Conservation (phyloP, 2,797 vertebrate species). For the Brachyalestes nurse region DNA sequence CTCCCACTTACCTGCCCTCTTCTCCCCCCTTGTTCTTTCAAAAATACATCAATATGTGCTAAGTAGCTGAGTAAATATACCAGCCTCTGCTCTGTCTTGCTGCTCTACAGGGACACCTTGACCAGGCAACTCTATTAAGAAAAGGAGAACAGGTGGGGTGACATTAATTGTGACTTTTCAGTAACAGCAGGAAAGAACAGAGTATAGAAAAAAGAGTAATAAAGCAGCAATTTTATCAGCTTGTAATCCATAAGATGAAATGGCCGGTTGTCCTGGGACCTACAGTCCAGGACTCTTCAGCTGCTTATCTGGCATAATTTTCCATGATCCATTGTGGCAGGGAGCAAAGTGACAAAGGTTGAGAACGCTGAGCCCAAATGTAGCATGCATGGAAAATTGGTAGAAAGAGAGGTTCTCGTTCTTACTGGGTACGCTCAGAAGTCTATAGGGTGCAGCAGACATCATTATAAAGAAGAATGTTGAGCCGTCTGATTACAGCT, state of each 20-base stretch:
- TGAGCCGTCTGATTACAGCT: conserved; percentile 4
- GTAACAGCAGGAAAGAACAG: background rate
- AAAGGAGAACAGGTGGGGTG: background rate
- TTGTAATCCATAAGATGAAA: background rate
- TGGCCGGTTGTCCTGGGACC: too few relatives aligned
- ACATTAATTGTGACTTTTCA: background rate
- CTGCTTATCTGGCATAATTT: background rate
- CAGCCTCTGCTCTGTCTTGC: too few relatives aligned
- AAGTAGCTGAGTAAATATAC: too few relatives aligned
- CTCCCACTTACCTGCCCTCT: too few relatives aligned
- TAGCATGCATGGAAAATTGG: background rate
- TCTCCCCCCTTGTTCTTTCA: too few relatives aligned
- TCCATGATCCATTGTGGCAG: background rate
- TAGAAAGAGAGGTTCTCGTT: background rate
- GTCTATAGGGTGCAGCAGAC: background rate
- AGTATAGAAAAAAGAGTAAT: background rate
- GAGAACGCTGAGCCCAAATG: background rate
- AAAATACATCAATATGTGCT: too few relatives aligned
- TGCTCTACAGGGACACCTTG: too few relatives aligned
- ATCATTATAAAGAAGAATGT: background rate
- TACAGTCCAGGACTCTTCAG: background rate
- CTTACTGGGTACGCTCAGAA: background rate
- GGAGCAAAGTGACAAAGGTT: background rate
- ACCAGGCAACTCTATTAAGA: background rate
- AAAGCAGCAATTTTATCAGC: background rate